Conservation (phyloP, 1,140 invertebrate species). For the Ips typographus region DNA sequence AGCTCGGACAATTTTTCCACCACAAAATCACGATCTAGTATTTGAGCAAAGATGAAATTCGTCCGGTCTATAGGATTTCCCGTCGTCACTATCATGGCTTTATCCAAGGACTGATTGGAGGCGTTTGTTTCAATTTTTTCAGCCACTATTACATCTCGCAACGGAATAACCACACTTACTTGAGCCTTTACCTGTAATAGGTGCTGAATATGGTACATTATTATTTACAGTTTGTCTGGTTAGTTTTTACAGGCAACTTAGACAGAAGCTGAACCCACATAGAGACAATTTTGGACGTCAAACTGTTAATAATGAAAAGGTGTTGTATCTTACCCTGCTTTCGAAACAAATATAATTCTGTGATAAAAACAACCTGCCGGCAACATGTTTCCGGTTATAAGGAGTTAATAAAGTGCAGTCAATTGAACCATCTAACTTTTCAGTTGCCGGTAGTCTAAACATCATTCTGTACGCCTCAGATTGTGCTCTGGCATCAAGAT, state of each 20-base stretch:
- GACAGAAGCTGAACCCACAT: no score
- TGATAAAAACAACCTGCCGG: slow-evolving; percentile 90
- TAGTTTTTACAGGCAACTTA: background rate
- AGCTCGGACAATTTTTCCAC: slow-evolving; percentile 89
- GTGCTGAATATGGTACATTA: slow-evolving; percentile 8
- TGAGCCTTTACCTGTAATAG: slow-evolving; percentile 72
- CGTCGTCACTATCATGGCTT: slow-evolving; percentile 84
- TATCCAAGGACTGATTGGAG: slow-evolving; percentile 63
- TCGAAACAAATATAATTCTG: slow-evolving; percentile 96
- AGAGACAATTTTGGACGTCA: no score
- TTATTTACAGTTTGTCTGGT: slow-evolving; percentile 8
- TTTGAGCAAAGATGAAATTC: slow-evolving; percentile 87
- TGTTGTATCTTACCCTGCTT: slow-evolving; percentile 72
- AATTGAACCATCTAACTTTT: slow-evolving; percentile 91
- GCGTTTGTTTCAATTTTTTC: slow-evolving; percentile 72
- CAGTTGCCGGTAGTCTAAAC: slow-evolving; percentile 82
- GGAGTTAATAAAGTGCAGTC: slow-evolving; percentile 93
- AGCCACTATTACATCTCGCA: slow-evolving; percentile 73
- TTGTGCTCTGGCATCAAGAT: slow-evolving; percentile 91
- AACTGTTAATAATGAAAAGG: no score
- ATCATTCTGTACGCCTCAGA: slow-evolving; percentile 82
- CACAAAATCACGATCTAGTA: slow-evolving; percentile 86
- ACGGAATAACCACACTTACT: slow-evolving; percentile 85
- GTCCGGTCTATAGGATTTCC: slow-evolving; percentile 70
- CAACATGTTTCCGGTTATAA: slow-evolving; percentile 87